Evolutionary conservation across 1,140 invertebrate species (phyloP).

Genomic region (Drosophila ogumai): DNA sequence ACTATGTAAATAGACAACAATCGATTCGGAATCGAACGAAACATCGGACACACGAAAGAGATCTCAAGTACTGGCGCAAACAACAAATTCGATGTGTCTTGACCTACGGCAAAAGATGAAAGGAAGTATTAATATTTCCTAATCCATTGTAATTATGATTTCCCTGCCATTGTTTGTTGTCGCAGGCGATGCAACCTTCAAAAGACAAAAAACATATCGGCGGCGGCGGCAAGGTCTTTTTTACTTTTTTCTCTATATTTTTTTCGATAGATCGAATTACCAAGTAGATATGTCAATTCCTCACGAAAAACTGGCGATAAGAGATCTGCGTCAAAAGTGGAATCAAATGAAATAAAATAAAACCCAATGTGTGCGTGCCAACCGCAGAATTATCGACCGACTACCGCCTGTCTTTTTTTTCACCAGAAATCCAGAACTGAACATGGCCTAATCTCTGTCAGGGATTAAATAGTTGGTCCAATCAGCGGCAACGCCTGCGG

Average conservation of each 20-base stretch:
- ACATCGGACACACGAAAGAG: constrained; percentile 16
- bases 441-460: constrained; percentile 62
- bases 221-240: constrained; percentile 36
- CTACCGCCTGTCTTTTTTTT: constrained; percentile 68
- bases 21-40: constrained; percentile 8
- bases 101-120: constrained; percentile 68
- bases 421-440: constrained; percentile 50
- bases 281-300: constrained; percentile 79
- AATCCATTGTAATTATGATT: constrained; percentile 83
- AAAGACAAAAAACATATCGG: constrained; percentile 36
- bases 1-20: constrained; percentile 56
- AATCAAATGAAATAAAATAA: constrained; percentile 19
- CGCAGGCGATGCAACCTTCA: constrained; percentile 67
- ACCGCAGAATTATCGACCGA: constrained; percentile 60
- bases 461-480: constrained; percentile 68
- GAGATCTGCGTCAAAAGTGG: constrained; percentile 64
- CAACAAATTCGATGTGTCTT: constrained; percentile 13
- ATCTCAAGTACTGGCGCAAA: constrained; percentile 64
- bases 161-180: constrained; percentile 71
- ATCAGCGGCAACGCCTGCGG: constrained; percentile 81
- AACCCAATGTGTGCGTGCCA: constrained; percentile 33
- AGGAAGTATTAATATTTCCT: constrained; percentile 76
- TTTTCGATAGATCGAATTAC: constrained; percentile 73
- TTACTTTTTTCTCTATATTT: not conserved
- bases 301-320: constrained; percentile 66